Evolutionary conservation across 2,888 invertebrate genomes (phyloP), one percentile per base, ranked within the genome.

Genomic region (Drosophila sordidapex): DNA sequence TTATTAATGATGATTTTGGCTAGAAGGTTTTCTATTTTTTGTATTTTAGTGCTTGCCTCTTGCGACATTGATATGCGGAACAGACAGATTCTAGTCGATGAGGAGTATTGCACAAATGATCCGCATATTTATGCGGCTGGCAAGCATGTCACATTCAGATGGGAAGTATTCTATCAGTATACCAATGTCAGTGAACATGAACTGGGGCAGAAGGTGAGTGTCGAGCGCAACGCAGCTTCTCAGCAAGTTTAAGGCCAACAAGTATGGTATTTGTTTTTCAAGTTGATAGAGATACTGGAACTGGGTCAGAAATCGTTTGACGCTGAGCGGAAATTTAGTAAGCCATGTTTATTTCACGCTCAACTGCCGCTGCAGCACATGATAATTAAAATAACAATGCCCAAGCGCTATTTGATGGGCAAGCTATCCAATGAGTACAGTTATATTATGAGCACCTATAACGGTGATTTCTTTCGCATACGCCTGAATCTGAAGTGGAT

Each of bases 401-500:
- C 91, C 13, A 91, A 87, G 64, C 83, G 84, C 5, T 86, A 81
- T 61, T 21, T 91, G 15, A 56, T 82, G 21, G 81, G 76, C 33
- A 82, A 83, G 35, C 61, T 89, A 8, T 54, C 70, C 36, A 82
- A 82, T 51, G 80, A 75, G 0, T 89, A 75, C 43, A 67, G 70
- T 5, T 72, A 76, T 11, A 51, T 63, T 0, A 66, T 91, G 78
- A 67, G 68, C 7, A 92, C 89, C 46, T n/a, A 71, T 1, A 54
- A 81, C 1, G 83, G 80, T 0, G 89, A 91, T 4, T 92, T 92
- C 56, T 87, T 82, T 51, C 90, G 93, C 0, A 46, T 92, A 0
- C 79, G 84, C 3, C 36, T 92, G 6, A 88, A 74, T 53, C 48
- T 46, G 0, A 75, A 79, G 13, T 64, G 76, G 0, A 62, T 92